A percentile compares a stretch with the other conserved stretches of the same genome.
Conservation (phyloP, 2,888 invertebrate genomes). For the Apamea epomidion region DNA sequence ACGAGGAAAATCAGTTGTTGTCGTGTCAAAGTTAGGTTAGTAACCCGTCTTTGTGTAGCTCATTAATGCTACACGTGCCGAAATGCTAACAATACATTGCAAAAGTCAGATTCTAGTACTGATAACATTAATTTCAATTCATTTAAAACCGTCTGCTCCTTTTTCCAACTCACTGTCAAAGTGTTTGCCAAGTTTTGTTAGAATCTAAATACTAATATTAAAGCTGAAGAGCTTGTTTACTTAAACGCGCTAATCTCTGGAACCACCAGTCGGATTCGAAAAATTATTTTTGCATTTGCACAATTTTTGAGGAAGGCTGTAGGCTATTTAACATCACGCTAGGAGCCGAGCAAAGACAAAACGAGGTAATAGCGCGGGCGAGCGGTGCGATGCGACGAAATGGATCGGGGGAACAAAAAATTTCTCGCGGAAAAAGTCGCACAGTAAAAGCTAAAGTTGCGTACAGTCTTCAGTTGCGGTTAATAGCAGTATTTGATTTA, state of each 20-base stretch:
- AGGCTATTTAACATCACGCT: background rate
- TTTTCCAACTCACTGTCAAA: constrained; percentile 54
- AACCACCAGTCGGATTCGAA: background rate
- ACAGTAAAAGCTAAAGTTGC: constrained; percentile 34
- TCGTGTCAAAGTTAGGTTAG: constrained; percentile 32
- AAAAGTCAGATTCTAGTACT: constrained; percentile 34
- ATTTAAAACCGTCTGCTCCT: constrained; percentile 52
- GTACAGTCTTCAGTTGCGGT: constrained; percentile 32
- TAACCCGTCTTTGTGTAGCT: constrained; percentile 22
- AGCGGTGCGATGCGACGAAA: background rate
- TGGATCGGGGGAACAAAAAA: background rate
- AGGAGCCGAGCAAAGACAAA: background rate
- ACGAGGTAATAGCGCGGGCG: background rate
- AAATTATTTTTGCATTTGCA: background rate
- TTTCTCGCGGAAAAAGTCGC: background rate
- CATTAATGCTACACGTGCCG: constrained; percentile 57
- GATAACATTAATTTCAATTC: constrained; percentile 61
- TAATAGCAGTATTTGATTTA: constrained; percentile 60
- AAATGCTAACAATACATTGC: constrained; percentile 35
- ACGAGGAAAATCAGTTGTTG: constrained; percentile 33
- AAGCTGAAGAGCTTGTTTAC: background rate
- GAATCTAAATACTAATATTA: background rate
- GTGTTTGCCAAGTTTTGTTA: constrained; percentile 50
- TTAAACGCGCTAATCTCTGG: background rate
- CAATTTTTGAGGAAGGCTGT: background rate